Evolutionary conservation across 1,140 invertebrate genomes (phyloP), one percentile per base, ranked within the genome.

Genomic region (Euglossa dilemma): DNA sequence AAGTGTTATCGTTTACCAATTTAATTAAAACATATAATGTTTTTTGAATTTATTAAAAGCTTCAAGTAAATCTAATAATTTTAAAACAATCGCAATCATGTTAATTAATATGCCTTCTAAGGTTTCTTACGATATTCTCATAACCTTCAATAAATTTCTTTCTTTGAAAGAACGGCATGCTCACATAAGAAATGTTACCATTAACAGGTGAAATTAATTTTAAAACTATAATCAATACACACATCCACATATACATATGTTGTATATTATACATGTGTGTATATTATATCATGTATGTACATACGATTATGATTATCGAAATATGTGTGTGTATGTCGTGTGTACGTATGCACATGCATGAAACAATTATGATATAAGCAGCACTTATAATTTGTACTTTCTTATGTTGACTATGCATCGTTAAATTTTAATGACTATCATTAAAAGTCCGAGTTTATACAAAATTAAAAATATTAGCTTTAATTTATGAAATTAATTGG

Each of bases 111-210:
- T 73, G 69, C 25, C 57, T 57, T 47, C 0, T 61, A 56, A 59
- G 66, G 5, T 67, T 67, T 70, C 45, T 69, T n/a, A 47, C 7
- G 18, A 71, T 16, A 50, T 75, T 23, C 8, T 4, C 25, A 84
- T 84, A 87, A 87, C 75, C 86, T 84, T 76, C 11, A 67, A 50
- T 36, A 12, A 43, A 23, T 25, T n/a, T 50, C 1, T 52, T 76
- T 76, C 0, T 7, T 52, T 7, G 0, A 20, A 59, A 50, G 43
- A 57, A 50, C 6, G 9, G 20, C 14, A 18, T 16, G 9, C 18
- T 18, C 2, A 25, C 3, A 0, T 25, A n/a, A n/a, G 36, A n/a
- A 23, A 8, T 25, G 36, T 8, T 28, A 59, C 14, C 5, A 25
- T 50, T n/a, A 28, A 61, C 5, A 28, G 20, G 8, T 76, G 14